These are phyloP conservation scores for Bellardia pandia DNA, from an alignment of 2,888 invertebrate genomes.

Conservation along the genomic window DNA sequence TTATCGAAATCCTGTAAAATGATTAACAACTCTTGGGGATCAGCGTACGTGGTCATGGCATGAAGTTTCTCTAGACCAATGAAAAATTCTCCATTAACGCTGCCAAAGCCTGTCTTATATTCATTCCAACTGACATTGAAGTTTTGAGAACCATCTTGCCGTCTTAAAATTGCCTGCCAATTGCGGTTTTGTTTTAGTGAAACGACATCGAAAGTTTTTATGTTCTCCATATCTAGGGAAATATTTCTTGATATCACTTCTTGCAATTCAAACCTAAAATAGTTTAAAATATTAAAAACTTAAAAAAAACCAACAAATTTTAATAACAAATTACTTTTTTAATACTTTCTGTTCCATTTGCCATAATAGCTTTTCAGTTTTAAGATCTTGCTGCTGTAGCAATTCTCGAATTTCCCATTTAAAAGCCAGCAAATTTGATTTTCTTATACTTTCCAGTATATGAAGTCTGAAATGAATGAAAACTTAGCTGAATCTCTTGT, in stretches of 20 bases:
- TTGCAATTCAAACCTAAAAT: neutral
- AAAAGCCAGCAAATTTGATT: neutral
- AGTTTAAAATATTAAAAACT: neutral
- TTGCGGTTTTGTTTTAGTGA: neutral
- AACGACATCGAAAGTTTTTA: neutral
- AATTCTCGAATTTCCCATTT: slow-evolving; percentile 3
- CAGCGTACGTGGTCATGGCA: slow-evolving; percentile 14
- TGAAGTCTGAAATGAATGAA: neutral
- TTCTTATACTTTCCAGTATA: neutral
- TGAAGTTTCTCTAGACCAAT: slow-evolving; percentile 39
- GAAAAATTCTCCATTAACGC: slow-evolving; percentile 10
- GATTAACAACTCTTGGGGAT: slow-evolving; percentile 41
- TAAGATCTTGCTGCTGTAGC: neutral
- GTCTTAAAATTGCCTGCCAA: slow-evolving; percentile 33
- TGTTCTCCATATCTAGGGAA: neutral
- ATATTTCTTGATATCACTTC: neutral
- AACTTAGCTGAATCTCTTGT: neutral
- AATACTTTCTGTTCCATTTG: neutral
- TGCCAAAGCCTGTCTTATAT: slow-evolving; percentile 13
- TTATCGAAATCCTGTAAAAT: slow-evolving; percentile 47
- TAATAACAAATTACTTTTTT: neutral
- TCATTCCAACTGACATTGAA: slow-evolving; percentile 26
- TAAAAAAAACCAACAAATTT: neutral
- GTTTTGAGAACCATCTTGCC: slow-evolving; percentile 46
- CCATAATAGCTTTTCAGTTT: neutral